A percentile compares a stretch with the other conserved stretches of the same genome.
Conservation (phyloP, 2,113 vertebrate species). For the Cryptomyrus ogoouensis region DNA sequence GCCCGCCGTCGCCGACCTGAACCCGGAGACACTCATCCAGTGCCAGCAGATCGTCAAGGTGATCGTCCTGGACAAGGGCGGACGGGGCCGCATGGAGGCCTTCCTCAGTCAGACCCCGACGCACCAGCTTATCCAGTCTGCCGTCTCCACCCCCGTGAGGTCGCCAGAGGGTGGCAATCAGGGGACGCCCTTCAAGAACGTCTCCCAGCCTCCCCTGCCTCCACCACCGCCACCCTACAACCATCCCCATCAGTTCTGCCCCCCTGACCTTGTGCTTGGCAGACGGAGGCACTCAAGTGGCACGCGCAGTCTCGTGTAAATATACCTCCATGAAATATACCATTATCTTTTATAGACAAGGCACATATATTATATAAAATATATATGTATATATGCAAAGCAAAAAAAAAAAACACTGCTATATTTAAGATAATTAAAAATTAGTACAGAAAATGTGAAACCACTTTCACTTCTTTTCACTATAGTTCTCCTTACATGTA, state of each 20-base stretch:
- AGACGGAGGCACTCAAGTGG: conserved; percentile 85
- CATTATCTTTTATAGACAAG: conserved; percentile 23
- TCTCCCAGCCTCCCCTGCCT: conserved; percentile 82
- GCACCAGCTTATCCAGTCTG: conserved; percentile 80
- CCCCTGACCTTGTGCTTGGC: conserved; percentile 73
- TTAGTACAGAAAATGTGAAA: conserved; percentile 10
- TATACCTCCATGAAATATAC: conserved; percentile 1
- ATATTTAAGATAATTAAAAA: conserved; percentile 17
- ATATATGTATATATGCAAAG: conserved; percentile 24
- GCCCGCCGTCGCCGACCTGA: conserved; percentile 65
- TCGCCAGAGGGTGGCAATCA: conserved; percentile 52
- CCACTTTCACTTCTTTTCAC: conserved; percentile 14
- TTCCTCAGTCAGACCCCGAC: conserved; percentile 88
- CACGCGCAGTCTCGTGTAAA: conserved; percentile 84
- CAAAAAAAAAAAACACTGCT: conserved; percentile 10
- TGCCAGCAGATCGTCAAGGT: conserved; percentile 99
- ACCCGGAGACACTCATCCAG: conserved; percentile 90
- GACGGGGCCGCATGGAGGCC: conserved; percentile 85
- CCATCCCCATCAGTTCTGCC: conserved; percentile 92
- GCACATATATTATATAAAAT: conserved; percentile 13
- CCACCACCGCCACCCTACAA: conserved; percentile 93
- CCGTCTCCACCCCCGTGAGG: conserved; percentile 75
- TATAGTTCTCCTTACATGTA: conserved; percentile 15
- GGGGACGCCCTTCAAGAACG: conserved; percentile 64
- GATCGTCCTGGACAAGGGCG: conserved; percentile 96